Evolutionary conservation across 2,888 invertebrate species (phyloP), one percentile per base, ranked within the genome.

Genomic region (Electrophaes corylata): DNA sequence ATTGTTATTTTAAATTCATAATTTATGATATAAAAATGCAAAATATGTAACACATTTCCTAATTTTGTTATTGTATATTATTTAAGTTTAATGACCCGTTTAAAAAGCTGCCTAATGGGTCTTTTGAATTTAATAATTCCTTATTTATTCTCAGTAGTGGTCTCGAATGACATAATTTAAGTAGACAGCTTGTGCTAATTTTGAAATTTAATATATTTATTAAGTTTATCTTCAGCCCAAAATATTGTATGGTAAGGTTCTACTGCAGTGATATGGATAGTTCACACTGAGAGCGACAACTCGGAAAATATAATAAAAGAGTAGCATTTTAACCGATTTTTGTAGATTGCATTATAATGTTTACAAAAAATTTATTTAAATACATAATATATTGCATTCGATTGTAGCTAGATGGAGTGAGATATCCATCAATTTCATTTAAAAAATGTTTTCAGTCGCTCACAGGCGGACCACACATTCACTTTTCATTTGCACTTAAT

Each of bases 281-380:
- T 31, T 40, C 31, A 54, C 60, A 62, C 66, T 66, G 58, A 52
- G 47, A 66, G 64, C 60, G 60, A 48, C 40, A 12, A 44, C 20
- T 16, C 0, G 31, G n/a, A 45, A 18, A 6, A 6, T 29, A 10
- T 10, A 1, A 2, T 10, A 29, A 10, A 4, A 29, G 8, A 8
- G 0, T 10, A 29, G 26, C 10, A 29, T 29, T 10, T 23, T 23
- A 5, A 3, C 6, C 6, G n/a, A 41, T n/a, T 45, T 46, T 58
- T 14, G n/a, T n/a, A n/a, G n/a, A n/a, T n/a, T n/a, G n/a, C n/a
- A n/a, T n/a, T n/a, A n/a, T n/a, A n/a, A n/a, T n/a, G n/a, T n/a
- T n/a, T n/a, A n/a, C n/a, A n/a, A n/a, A n/a, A n/a, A n/a, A n/a
- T n/a, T n/a, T n/a, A n/a, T n/a, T n/a, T n/a, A n/a, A n/a, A n/a